Evolutionary conservation across 2,888 invertebrate species (phyloP), one percentile per base, ranked within the genome.

Genomic region (Caradrina kadenii): DNA sequence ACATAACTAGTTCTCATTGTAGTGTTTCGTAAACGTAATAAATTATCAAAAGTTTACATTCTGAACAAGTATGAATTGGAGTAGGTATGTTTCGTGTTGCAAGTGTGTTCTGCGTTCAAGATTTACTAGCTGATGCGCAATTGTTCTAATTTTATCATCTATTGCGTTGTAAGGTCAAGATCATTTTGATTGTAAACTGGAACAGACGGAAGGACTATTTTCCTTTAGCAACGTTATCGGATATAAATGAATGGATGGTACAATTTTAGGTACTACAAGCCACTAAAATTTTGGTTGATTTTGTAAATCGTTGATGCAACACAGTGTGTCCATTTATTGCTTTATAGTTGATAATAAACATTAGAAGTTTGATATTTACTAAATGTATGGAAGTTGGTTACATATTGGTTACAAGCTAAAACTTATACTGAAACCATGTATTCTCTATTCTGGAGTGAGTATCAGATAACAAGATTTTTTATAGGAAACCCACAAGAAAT

Each of bases 11-110:
- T 66, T 69, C 52, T 59, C 55, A 68, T 68, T 69, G 62, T 61
- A 42, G 48, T 56, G 35, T 45, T 52, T 21, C 49, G 22, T 52
- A 26, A 64, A 55, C 63, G 52, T 56, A 48, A 72, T 80, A 80
- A 68, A 72, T 72, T 80, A 72, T 74, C n/a, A 52, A 63, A 76
- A 63, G 49, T 71, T 70, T 71, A 69, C 35, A 59, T 4, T 65
- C 60, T 22, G 48, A 35, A 26, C 42, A 19, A 0, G 8, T 42
- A 39, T 10, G 53, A 19, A 73, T 55, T 59, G 31, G 31, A 15
- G 21, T 58, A 63, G 15, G 17, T 35, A 19, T 19, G 56, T 42
- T 53, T 22, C 42, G 49, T 58, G n/a, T 65, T 60, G 21, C 15
- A 35, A 56, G 48, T 48, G 26, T 60, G 17, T 19, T 53, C 13